phyloP scores from a whole-genome alignment of 2,888 invertebrate species.

The Girardia tigrina region DNA sequence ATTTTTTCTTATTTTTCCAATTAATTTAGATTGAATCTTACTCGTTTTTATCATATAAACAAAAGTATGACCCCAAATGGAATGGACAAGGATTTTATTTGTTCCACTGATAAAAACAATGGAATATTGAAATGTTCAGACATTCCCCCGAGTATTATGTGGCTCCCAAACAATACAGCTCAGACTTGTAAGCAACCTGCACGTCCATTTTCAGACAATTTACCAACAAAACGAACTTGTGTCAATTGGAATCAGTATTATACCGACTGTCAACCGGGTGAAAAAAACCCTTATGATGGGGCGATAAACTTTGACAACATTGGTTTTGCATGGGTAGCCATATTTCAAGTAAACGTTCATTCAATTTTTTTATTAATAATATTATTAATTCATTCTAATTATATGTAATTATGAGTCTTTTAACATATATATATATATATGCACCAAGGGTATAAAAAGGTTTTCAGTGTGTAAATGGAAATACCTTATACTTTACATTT shows the following conservation, averaged over 20 bases:
- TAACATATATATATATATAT: background rate
- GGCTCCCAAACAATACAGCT: slow-evolving; percentile 60
- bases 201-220: slow-evolving; percentile 55
- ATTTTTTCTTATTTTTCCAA: background rate
- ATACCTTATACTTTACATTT: no score
- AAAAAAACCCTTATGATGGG: slow-evolving; percentile 91
- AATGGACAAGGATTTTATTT: slow-evolving; percentile 74
- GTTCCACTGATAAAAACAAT: slow-evolving; percentile 75
- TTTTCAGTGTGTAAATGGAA: no score
- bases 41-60: slow-evolving; percentile 41
- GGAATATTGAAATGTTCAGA: slow-evolving; percentile 81
- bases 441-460: background rate
- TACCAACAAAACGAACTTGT: slow-evolving; percentile 57
- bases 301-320: slow-evolving; percentile 99
- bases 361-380: background rate
- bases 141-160: slow-evolving; percentile 54
- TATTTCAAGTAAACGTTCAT: slow-evolving; percentile 67
- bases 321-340: slow-evolving; percentile 98
- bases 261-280: slow-evolving; percentile 76
- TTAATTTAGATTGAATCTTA: slow-evolving; percentile 41
- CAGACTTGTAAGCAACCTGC: slow-evolving; percentile 66
- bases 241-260: slow-evolving; percentile 99
- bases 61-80: background rate
- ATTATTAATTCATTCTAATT: slow-evolving; percentile 7
- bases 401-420: background rate